These are phyloP conservation scores for Aldrovandia affinis DNA, from an alignment of 2,797 vertebrate genomes.

Conservation along the genomic window DNA sequence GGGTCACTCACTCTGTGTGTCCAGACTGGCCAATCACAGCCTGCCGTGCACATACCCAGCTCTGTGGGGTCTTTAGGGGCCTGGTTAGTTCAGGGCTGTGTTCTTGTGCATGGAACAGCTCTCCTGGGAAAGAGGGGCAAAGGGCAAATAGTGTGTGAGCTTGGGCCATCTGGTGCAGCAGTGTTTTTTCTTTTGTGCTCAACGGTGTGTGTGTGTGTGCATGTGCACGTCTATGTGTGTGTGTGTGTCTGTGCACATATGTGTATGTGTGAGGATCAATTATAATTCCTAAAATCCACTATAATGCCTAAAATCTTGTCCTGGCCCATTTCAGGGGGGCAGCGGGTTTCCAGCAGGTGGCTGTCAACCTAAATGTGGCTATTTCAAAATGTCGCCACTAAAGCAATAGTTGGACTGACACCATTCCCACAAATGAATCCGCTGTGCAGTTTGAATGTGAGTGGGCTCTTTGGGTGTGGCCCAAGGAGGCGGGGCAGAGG, in stretches of 20 bases:
- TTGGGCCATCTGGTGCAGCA: neutral
- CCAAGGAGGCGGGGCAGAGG: constrained; percentile 30
- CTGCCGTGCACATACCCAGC: neutral
- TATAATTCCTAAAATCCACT: neutral
- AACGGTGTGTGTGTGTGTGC: neutral
- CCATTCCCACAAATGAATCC: constrained; percentile 25
- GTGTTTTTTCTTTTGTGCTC: neutral
- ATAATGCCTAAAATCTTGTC: neutral
- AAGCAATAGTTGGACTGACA: neutral
- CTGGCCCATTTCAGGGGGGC: neutral
- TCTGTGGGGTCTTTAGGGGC: neutral
- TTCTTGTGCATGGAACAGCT: neutral
- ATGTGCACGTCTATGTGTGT: neutral
- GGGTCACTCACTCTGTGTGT: neutral
- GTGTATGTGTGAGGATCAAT: neutral
- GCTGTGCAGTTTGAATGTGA: neutral
- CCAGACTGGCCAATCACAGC: neutral
- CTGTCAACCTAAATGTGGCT: neutral
- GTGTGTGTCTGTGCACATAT: neutral
- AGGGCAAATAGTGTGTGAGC: neutral
- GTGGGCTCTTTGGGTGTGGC: constrained; percentile 42
- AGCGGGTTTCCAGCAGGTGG: neutral
- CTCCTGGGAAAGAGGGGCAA: neutral
- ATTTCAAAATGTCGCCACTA: neutral
- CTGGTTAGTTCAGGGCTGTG: neutral